Evolutionary conservation across 2,797 vertebrate genomes (phyloP), one percentile per base, ranked within the genome.

Genomic region (Amblyopsis hoosieri): DNA sequence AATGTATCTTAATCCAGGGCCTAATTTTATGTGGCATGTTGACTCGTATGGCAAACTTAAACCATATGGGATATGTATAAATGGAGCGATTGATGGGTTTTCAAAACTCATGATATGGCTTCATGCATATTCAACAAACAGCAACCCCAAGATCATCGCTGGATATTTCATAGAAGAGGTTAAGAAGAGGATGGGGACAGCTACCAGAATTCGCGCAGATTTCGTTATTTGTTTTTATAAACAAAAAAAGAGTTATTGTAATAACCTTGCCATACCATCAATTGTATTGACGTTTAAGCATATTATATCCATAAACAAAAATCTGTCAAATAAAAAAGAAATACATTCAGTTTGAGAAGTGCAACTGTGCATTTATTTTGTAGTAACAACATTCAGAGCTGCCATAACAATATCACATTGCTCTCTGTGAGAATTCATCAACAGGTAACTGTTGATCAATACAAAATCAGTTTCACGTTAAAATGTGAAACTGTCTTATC

Each of bases 101-200:
- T 54, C 62, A 56, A 31, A 60, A 14, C 53, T 67, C 12, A n/a
- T 64, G 3, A 15, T 75, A 45, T 71, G 68, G 53, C 51, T 76
- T n/a, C 51, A 71, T 66, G 64, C 55, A 12, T 64, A 75, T 56
- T 69, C 59, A 17, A 76, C 61, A 29, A 76, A 72, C 51, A 62
- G 53, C 54, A 56, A 69, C 50, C 69, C 57, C 11, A 76, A 59
- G 9, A 45, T 76, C 15, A 63, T 68, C 10, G 37, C 64, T 48
- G 31, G 54, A 12, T 75, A 75, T 50, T 33, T 33, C 29, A 33
- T n/a, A 31, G 19, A 3, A 29, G 19, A 54, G 12, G 23, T 29
- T 31, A 12, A 50, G 48, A 54, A 54, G 52, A 53, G 51, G 19
- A 31, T 55, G 23, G 53, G 48, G 29, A 55, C 53, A 55, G 53